These are phyloP conservation scores for Phycodurus eques DNA, from an alignment of 2,113 vertebrate species.

Conservation along the genomic window DNA sequence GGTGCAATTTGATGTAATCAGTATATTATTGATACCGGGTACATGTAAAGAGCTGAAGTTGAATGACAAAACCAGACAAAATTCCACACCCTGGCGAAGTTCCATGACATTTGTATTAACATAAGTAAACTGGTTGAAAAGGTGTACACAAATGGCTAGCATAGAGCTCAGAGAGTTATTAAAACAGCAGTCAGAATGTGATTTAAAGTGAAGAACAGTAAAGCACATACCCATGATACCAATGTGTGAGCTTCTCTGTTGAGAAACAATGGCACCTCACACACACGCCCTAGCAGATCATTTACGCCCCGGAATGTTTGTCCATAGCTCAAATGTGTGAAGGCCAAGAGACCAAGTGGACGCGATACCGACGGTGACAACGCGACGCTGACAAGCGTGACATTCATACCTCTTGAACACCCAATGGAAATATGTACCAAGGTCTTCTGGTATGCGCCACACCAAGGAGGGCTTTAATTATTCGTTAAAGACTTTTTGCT, in stretches of 20 bases:
- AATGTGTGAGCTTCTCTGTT: not conserved
- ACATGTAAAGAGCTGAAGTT: too few species aligned
- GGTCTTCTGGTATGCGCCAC: not conserved
- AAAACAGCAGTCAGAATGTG: not conserved
- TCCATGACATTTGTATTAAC: too few species aligned
- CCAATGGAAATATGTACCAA: constrained; percentile 18
- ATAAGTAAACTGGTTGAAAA: too few species aligned
- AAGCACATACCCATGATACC: not conserved
- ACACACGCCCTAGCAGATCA: constrained; percentile 1
- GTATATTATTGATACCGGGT: too few species aligned
- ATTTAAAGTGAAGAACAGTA: not conserved
- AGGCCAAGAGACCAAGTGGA: constrained; percentile 35
- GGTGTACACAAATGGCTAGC: too few species aligned
- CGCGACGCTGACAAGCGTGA: constrained; percentile 26
- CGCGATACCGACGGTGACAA: constrained; percentile 20
- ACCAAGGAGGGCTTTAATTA: not conserved
- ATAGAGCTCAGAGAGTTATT: too few species aligned
- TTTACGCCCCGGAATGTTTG: constrained; percentile 26
- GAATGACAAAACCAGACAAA: too few species aligned
- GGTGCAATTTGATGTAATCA: too few species aligned
- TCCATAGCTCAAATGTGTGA: constrained; percentile 38
- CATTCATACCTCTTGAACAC: constrained; percentile 8
- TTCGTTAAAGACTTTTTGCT: not conserved
- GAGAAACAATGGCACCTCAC: constrained; percentile 11
- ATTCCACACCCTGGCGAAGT: too few species aligned